These are phyloP conservation scores for Pandemis cinnamomeana DNA, from an alignment of 2,888 invertebrate genomes.

Conservation along the genomic window DNA sequence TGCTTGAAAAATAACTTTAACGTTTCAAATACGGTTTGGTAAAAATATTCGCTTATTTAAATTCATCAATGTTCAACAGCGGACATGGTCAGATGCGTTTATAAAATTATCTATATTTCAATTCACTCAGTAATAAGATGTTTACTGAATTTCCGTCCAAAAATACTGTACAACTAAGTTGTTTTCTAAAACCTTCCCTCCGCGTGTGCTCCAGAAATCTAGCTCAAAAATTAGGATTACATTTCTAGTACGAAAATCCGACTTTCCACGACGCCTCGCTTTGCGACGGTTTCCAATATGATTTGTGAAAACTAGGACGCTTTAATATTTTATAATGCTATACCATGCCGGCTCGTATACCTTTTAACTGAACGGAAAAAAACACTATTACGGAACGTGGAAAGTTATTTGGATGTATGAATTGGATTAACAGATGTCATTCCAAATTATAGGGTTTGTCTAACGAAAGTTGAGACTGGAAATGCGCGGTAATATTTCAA, in stretches of 20 bases:
- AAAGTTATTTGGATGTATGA: background rate
- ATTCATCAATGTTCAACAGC: too few species aligned
- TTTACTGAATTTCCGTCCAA: background rate
- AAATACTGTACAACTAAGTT: background rate
- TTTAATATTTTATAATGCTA: slow-evolving; percentile 1
- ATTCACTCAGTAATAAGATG: background rate
- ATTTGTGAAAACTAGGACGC: slow-evolving; percentile 25
- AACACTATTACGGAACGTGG: background rate
- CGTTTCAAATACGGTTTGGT: too few species aligned
- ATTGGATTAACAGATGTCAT: too few species aligned
- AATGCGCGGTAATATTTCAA: too few species aligned
- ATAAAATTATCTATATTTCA: too few species aligned
- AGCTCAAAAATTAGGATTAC: slow-evolving; percentile 7
- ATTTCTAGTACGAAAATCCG: slow-evolving; percentile 10
- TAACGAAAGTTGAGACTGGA: too few species aligned
- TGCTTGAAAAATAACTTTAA: too few species aligned
- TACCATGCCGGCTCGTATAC: background rate
- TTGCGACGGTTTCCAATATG: slow-evolving; percentile 16
- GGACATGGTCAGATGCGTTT: too few species aligned
- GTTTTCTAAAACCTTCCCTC: background rate
- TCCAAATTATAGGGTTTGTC: too few species aligned
- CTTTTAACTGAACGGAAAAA: background rate
- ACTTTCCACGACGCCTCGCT: slow-evolving; percentile 13
- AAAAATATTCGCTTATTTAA: too few species aligned
- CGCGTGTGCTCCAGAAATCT: background rate